Evolutionary conservation across 2,888 invertebrate species (phyloP).

Genomic region (Nebria salina): DNA sequence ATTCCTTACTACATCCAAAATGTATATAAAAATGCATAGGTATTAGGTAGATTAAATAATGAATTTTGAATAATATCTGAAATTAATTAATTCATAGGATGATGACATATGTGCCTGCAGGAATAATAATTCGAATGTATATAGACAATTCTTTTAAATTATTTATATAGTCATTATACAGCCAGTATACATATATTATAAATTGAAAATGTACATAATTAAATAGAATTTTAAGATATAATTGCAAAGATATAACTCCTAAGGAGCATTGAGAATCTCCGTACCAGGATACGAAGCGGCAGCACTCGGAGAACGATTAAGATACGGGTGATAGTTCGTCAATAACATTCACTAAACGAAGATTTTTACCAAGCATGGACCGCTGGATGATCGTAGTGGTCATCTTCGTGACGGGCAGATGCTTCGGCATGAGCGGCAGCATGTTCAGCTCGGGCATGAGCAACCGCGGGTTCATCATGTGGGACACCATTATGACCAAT

Average conservation of each 20-base stretch:
- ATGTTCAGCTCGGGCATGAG: slow-evolving; percentile 69
- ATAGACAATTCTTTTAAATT: too few species aligned
- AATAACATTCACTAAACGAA: not conserved
- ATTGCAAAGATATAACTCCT: not conserved
- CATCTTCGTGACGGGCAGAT: slow-evolving; percentile 52
- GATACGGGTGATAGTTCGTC: not conserved
- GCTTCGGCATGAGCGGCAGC: slow-evolving; percentile 66
- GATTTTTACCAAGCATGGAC: slow-evolving; percentile 16
- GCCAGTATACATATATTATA: not conserved
- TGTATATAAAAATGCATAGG: too few species aligned
- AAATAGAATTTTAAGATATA: not conserved
- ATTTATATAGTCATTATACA: too few species aligned
- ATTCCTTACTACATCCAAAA: too few species aligned
- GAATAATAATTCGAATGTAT: too few species aligned
- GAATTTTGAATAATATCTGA: too few species aligned
- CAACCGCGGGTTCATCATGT: slow-evolving; percentile 69
- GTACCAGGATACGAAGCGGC: slow-evolving; percentile 1
- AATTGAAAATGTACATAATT: not conserved
- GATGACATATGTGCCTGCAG: too few species aligned
- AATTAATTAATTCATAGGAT: too few species aligned
- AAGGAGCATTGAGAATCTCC: slow-evolving; percentile 56
- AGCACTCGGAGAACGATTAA: not conserved
- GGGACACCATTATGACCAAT: slow-evolving; percentile 67
- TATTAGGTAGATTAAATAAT: too few species aligned
- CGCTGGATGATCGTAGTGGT: slow-evolving; percentile 25